Percentiles rank a stretch among this genome's conserved stretches.
Evolutionary conservation across 2,797 vertebrate genomes (phyloP).

Genomic region (Anguilla anguilla): DNA sequence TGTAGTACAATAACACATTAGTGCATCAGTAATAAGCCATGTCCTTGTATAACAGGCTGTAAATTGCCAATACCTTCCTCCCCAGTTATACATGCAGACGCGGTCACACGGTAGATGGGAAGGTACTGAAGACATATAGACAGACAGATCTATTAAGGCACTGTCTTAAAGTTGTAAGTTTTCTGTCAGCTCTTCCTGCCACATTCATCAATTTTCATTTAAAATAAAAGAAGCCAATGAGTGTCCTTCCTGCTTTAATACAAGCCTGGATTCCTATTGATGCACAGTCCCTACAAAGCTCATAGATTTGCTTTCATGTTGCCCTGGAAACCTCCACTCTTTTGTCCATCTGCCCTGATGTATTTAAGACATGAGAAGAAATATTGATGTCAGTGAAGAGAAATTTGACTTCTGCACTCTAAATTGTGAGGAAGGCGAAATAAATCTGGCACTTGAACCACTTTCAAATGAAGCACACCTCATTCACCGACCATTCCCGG

Average conservation of each 20-base stretch:
- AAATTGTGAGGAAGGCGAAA: background rate
- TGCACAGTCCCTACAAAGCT: background rate
- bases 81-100: background rate
- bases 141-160: background rate
- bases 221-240: background rate
- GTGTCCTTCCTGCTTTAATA: background rate
- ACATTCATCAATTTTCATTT: background rate
- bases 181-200: background rate
- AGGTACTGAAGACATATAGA: background rate
- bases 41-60: too few species aligned
- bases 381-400: background rate
- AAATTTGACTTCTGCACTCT: background rate
- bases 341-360: conserved; percentile 2
- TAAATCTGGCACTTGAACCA: conserved; percentile 1
- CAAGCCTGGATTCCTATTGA: background rate
- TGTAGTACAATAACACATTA: too few species aligned
- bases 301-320: conserved; percentile 12
- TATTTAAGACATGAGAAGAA: background rate
- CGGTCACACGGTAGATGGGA: background rate
- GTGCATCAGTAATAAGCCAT: too few species aligned
- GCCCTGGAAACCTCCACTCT: background rate
- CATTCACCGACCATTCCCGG: background rate
- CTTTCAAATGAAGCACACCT: background rate
- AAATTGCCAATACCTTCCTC: too few species aligned
- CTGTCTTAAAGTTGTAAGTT: background rate